Percentiles rank a stretch among this genome's conserved stretches.
Conservation (phyloP, 2,113 vertebrate species). For the Ophthalmolycus amberensis region DNA sequence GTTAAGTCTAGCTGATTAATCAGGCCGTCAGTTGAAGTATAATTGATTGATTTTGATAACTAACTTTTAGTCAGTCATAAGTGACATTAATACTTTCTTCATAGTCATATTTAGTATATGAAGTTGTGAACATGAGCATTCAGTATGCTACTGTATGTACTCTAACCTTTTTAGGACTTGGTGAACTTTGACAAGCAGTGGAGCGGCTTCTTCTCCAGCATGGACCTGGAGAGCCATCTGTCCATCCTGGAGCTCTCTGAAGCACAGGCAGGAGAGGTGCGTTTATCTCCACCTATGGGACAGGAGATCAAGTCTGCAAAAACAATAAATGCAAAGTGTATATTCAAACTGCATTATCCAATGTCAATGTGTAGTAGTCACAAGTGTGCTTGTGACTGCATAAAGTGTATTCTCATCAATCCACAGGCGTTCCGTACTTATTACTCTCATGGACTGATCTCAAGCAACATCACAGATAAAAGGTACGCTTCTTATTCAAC, state of each 20-base stretch:
- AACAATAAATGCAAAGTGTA: background rate
- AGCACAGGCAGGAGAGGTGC: constrained; percentile 94
- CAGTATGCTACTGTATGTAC: background rate
- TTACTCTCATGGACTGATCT: constrained; percentile 95
- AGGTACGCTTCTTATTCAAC: constrained; percentile 81
- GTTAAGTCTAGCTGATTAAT: background rate
- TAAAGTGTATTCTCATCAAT: constrained; percentile 37
- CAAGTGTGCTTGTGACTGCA: background rate
- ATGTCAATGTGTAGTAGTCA: background rate
- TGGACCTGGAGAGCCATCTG: constrained; percentile 92
- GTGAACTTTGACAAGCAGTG: constrained; percentile 92
- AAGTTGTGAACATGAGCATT: background rate
- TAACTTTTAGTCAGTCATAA: background rate
- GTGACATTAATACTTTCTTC: background rate
- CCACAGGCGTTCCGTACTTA: constrained; percentile 92
- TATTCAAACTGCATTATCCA: background rate
- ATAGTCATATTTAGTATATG: background rate
- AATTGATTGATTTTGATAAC: background rate
- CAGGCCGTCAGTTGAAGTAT: background rate
- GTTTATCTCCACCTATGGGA: background rate
- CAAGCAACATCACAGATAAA: constrained; percentile 94
- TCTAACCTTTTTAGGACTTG: constrained; percentile 84
- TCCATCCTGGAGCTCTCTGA: constrained; percentile 96
- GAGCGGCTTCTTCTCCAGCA: constrained; percentile 91
- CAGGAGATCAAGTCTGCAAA: background rate